Evolutionary conservation across 2,888 invertebrate species (phyloP).

Genomic region (Andrena trimmerana): DNA sequence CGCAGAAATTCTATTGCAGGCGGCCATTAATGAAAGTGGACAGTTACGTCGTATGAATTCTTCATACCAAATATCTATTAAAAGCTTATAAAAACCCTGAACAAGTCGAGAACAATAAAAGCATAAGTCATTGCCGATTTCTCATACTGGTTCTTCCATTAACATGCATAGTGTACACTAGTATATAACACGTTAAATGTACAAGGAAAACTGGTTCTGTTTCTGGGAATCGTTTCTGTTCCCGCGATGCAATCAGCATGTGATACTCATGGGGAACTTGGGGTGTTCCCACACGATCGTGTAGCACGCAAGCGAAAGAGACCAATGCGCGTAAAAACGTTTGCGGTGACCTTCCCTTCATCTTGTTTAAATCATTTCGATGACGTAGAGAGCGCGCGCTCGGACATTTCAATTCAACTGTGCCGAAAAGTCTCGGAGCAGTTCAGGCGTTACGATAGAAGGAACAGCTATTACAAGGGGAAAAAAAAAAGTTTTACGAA

Average conservation of each 20-base stretch:
- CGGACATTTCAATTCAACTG: neutral
- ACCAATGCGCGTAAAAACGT: neutral
- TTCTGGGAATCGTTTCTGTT: neutral
- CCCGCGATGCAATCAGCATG: neutral
- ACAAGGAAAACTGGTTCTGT: too few relatives aligned
- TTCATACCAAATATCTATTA: too few relatives aligned
- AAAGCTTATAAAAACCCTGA: too few relatives aligned
- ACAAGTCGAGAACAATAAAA: too few relatives aligned
- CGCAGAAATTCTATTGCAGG: too few relatives aligned
- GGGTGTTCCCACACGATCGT: neutral
- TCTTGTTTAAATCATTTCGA: neutral
- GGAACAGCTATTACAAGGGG: neutral
- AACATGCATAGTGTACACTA: too few relatives aligned
- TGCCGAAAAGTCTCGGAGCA: neutral
- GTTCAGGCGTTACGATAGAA: neutral
- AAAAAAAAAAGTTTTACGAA: neutral
- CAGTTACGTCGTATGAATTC: too few relatives aligned
- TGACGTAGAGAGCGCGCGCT: neutral
- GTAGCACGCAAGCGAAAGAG: neutral
- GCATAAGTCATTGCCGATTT: too few relatives aligned
- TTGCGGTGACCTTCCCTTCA: neutral
- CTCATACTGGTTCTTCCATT: too few relatives aligned
- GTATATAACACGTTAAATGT: too few relatives aligned
- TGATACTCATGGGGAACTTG: neutral
- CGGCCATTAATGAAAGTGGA: too few relatives aligned